Evolutionary conservation across 2,113 vertebrate species (phyloP).

Genomic region (Pygoscelis adeliae): DNA sequence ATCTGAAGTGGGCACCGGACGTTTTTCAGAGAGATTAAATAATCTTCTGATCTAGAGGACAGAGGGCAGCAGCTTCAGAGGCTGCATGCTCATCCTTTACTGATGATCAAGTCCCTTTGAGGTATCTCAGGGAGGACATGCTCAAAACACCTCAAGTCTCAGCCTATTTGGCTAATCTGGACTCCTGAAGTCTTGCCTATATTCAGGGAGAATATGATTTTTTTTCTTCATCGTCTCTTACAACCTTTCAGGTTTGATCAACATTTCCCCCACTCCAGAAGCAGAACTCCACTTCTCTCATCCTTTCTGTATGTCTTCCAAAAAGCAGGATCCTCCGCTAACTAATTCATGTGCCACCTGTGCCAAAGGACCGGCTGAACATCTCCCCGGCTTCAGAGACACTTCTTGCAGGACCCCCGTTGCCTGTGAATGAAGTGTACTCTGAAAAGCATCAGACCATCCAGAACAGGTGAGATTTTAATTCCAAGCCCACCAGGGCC

Average conservation of each 20-base stretch:
- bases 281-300: neutral
- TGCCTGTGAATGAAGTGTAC: neutral
- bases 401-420: neutral
- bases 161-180: neutral
- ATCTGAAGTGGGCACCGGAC: neutral
- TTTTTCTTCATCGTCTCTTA: neutral
- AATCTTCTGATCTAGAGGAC: conserved; percentile 46
- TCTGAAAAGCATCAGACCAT: neutral
- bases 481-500: neutral
- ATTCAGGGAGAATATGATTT: neutral
- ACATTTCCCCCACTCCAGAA: neutral
- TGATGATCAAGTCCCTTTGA: conserved; percentile 19
- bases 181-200: neutral
- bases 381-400: neutral
- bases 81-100: neutral
- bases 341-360: neutral
- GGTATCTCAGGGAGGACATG: neutral
- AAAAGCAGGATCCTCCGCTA: neutral
- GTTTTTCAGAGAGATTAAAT: conserved; percentile 25
- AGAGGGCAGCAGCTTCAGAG: conserved; percentile 25
- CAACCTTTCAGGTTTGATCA: neutral
- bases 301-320: neutral
- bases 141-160: neutral
- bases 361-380: neutral
- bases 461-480: neutral